phyloP scores from a whole-genome alignment of 2,888 invertebrate species.

The Calameuta filiformis region DNA sequence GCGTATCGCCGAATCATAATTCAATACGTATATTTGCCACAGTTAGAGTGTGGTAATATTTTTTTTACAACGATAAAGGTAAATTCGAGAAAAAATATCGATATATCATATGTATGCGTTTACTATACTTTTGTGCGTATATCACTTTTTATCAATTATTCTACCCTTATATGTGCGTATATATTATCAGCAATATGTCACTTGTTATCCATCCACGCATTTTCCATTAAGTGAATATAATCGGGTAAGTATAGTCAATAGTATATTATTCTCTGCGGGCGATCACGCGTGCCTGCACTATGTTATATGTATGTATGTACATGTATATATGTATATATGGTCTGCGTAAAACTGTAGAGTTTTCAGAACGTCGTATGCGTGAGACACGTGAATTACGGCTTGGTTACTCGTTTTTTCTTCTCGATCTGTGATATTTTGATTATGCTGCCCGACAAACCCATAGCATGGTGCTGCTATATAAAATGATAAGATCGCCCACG shows the following conservation, averaged over 20 bases:
- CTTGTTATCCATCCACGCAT: neutral
- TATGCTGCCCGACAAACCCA: slow-evolving; percentile 23
- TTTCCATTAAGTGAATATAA: neutral
- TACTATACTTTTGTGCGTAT: neutral
- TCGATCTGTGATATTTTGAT: slow-evolving; percentile 18
- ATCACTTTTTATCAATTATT: neutral
- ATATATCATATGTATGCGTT: neutral
- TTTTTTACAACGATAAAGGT: neutral
- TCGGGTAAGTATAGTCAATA: neutral
- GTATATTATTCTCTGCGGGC: neutral
- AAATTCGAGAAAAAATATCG: neutral
- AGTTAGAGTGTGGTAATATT: neutral
- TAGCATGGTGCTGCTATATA: slow-evolving; percentile 1
- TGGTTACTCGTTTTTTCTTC: neutral
- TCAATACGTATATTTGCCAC: neutral
- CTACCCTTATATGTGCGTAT: neutral
- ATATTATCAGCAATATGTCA: neutral
- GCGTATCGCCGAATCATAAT: neutral
- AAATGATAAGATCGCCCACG: slow-evolving; percentile 1
- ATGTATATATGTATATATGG: neutral
- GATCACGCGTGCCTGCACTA: neutral
- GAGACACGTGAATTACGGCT: neutral
- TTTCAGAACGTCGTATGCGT: neutral
- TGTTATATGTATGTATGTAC: neutral
- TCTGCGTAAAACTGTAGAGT: neutral